These are phyloP conservation scores for Trematocara stigmaticum DNA, from an alignment of 2,113 vertebrate species.

Conservation along the genomic window DNA sequence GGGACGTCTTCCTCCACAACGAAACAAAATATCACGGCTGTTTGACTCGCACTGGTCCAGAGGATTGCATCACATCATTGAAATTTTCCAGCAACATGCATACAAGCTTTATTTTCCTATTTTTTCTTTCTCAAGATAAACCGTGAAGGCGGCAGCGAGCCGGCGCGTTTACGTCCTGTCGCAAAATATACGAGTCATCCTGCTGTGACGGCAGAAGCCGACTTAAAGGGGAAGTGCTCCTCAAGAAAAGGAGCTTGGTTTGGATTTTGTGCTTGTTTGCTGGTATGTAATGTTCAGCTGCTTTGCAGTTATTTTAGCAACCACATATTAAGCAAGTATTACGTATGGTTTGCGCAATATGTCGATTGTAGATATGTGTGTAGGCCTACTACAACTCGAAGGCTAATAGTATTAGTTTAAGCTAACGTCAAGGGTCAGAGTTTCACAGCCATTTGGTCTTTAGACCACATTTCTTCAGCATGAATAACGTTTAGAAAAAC, in stretches of 20 bases:
- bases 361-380: background rate
- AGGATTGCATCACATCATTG: background rate
- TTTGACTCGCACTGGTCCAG: background rate
- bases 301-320: background rate
- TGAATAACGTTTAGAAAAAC: background rate
- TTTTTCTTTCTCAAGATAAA: background rate
- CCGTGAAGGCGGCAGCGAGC: background rate
- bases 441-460: background rate
- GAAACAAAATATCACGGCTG: background rate
- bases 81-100: background rate
- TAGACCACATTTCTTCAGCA: background rate
- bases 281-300: background rate
- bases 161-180: slow-evolving; percentile 33
- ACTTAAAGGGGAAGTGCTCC: slow-evolving; percentile 50
- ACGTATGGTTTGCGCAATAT: background rate
- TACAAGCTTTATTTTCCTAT: background rate
- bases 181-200: slow-evolving; percentile 44
- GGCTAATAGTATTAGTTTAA: background rate
- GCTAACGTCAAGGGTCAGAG: background rate
- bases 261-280: background rate
- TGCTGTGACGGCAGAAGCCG: slow-evolving; percentile 4
- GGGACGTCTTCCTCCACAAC: background rate
- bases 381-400: background rate
- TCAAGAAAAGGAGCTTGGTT: background rate
- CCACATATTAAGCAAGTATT: background rate